Base-by-base conservation (phyloP, 2,113 vertebrate species). In the Pandion haliaetus region DNA sequence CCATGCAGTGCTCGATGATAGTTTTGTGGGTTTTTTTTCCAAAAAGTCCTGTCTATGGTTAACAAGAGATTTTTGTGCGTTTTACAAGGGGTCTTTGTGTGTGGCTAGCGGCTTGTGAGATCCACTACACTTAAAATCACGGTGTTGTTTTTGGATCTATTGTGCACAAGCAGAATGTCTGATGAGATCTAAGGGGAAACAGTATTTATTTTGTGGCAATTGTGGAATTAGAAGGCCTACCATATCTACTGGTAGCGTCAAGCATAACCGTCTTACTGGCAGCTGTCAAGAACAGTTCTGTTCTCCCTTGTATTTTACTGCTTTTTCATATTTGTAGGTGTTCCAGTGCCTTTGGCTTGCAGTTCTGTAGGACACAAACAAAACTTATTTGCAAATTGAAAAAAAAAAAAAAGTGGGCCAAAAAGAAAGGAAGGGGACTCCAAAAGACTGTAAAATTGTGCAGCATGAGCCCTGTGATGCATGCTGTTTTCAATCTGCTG, bases 401-500 rank as follows among this genome's bases (percentile, higher is more conserved):
- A 82, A 92, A 62, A 79, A 90, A 87, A 20, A 88, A 82, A 65
- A 83, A 84, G 45, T 55, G 90, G 95, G 91, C 86, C 69, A 84
- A 77, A 90, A 88, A 69, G 91, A 97, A 95, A 95, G 92, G 82
- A 96, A 95, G 76, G 76, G 97, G 96, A 65, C 97, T 98, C 97
- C 96, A 98, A 98, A 98, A 98, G 97, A 97, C 98, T 98, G 97
- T 98, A 97, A 98, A 98, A 98, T 98, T 98, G 98, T 98, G 69
- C 98, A 96, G 98, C 97, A 14, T 97, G 97, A 98, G 97, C 96
- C 97, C 91, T 98, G 96, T 98, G 98, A 97, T 98, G 94, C 98
- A 97, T 97, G 98, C 98, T 98, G 98, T 98, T 98, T 98, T 98
- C 98, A 98, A 98, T 98, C 98, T 98, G 98, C 98, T 98, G 98